phyloP scores from a whole-genome alignment of 2,888 invertebrate genomes.

The Dioctria linearis region DNA sequence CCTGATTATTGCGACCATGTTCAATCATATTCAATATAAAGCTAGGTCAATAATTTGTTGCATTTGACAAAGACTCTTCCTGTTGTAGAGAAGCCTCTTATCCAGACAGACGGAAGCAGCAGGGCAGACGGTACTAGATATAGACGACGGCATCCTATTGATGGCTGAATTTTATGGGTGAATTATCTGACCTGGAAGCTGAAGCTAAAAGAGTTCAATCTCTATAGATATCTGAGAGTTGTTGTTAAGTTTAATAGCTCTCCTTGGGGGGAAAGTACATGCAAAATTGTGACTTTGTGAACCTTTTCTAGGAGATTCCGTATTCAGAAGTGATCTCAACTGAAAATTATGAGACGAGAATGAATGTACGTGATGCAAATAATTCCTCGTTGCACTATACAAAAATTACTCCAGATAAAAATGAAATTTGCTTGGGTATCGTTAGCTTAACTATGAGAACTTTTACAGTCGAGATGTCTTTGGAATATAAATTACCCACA shows the following conservation, averaged over 20 bases:
- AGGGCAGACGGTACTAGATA: not conserved
- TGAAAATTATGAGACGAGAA: conserved; percentile 61
- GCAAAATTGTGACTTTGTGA: conserved; percentile 51
- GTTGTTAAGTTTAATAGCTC: conserved; percentile 49
- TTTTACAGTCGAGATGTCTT: conserved; percentile 26
- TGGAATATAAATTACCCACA: conserved; percentile 43
- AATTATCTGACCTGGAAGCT: conserved; percentile 48
- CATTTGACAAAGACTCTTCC: conserved; percentile 34
- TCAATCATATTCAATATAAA: conserved; percentile 36
- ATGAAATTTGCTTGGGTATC: conserved; percentile 49
- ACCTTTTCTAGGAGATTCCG: conserved; percentile 31
- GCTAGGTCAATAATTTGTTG: conserved; percentile 43
- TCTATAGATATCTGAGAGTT: conserved; percentile 32
- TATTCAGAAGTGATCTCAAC: conserved; percentile 51
- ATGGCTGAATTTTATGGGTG: conserved; percentile 45
- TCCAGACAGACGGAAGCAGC: not conserved
- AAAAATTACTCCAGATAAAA: conserved; percentile 49
- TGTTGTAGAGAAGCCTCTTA: not conserved
- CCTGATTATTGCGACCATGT: conserved; percentile 20
- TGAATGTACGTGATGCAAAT: conserved; percentile 61
- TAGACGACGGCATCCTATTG: conserved; percentile 23
- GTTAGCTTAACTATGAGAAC: conserved; percentile 51
- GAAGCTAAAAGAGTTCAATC: conserved; percentile 38
- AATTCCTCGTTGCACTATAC: conserved; percentile 52
- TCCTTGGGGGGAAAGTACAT: conserved; percentile 31